A percentile compares a stretch with the other conserved stretches of the same genome.
phyloP scores from a whole-genome alignment of 2,888 invertebrate species.

The Yponomeuta sedellus region DNA sequence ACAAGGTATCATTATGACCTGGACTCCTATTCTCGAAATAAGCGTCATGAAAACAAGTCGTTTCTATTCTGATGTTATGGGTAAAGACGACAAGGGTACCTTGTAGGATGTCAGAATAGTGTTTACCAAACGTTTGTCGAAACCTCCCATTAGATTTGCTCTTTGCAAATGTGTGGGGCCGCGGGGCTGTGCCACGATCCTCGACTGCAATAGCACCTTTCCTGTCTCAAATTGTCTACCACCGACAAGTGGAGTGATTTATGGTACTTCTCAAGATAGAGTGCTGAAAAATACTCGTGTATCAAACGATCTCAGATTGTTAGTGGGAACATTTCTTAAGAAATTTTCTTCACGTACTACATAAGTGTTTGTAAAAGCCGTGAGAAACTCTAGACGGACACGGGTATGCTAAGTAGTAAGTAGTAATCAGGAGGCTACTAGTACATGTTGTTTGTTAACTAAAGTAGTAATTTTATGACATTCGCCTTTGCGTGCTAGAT shows the following conservation, averaged over 20 bases:
- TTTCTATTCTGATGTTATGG: not conserved
- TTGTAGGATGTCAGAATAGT: not conserved
- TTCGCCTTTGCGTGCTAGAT: too few species aligned
- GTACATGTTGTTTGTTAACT: not conserved
- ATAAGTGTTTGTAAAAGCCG: not conserved
- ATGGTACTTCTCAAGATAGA: constrained; percentile 26
- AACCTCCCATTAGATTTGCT: constrained; percentile 55
- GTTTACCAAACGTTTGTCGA: constrained; percentile 35
- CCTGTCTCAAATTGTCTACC: constrained; percentile 20
- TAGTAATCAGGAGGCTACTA: not conserved
- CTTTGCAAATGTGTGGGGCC: constrained; percentile 37
- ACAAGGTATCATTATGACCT: constrained; percentile 41
- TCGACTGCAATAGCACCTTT: constrained; percentile 27
- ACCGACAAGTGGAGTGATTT: constrained; percentile 28
- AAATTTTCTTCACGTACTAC: not conserved
- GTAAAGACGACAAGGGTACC: not conserved
- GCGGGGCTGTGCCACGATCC: constrained; percentile 21
- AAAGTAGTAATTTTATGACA: not conserved
- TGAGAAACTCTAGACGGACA: not conserved
- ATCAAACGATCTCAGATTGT: not conserved
- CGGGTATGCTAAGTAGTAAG: not conserved
- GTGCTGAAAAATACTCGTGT: not conserved
- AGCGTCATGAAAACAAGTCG: not conserved
- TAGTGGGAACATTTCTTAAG: not conserved
- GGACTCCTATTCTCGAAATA: constrained; percentile 24